Base-by-base conservation (phyloP, 2,113 vertebrate genomes). In the Falco punctatus region DNA sequence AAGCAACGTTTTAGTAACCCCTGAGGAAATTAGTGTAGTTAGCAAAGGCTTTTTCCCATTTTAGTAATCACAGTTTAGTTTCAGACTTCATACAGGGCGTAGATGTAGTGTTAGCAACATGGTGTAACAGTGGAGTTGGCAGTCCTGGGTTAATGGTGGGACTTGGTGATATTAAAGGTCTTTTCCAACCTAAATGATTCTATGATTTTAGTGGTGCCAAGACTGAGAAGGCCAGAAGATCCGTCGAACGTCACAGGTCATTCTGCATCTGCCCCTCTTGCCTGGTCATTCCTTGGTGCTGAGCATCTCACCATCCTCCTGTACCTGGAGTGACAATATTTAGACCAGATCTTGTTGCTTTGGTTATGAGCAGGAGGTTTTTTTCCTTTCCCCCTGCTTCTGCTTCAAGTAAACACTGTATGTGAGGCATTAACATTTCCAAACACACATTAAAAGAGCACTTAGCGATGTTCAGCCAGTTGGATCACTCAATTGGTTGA, bases 401-500 rank as follows among this genome's bases (percentile, higher is more conserved):
- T 8, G 33, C 49, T 46, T 72, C 52, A 14, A 62, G 46, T 42
- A 54, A 69, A 38, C 48, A 3, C 26, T 61, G 0, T 26, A 5
- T 78, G 61, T 5, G 52, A 85, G 61, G 46, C 92, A 77, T 95
- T 95, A 94, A 55, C 81, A 13, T 92, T 93, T 80, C 54, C 82
- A 95, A 81, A 73, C 65, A n/a, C 30, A 19, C 90, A 27, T 69
- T 93, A 44, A 42, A 80, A 40, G 89, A 73, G 82, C 87, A 28
- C 92, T 97, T 95, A 59, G 82, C 13, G 13, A 54, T 96, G 84
- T 88, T 81, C 92, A 96, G 80, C 92, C 84, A 12, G 26, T 71
- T 67, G 81, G 75, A 88, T 88, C 40, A 13, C 91, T 95, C 78
- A 32, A 4, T 40, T 93, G 93, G 81, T 30, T 80, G 48, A 79